Percentiles rank a stretch among this genome's conserved stretches.
Conservation (phyloP, 2,113 vertebrate genomes). For the Engraulis encrasicolus region DNA sequence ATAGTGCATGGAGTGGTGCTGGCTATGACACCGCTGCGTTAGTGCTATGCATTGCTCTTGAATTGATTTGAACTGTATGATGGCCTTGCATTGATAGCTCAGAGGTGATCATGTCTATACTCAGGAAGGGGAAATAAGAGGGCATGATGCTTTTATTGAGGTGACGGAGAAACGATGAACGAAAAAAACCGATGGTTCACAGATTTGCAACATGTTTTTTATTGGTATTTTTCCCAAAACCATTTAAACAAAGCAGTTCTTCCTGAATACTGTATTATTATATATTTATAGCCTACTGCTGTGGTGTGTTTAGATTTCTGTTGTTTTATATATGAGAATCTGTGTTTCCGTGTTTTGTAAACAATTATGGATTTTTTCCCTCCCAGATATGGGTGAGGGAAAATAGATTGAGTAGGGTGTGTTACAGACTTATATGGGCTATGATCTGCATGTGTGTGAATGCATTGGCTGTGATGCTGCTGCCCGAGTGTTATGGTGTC, state of each 20-base stretch:
- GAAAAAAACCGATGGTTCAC: neutral
- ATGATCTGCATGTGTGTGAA: neutral
- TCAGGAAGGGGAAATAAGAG: conserved; percentile 21
- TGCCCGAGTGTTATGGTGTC: neutral
- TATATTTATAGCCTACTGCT: neutral
- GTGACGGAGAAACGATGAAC: neutral
- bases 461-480: neutral
- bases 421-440: neutral
- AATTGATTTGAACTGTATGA: conserved; percentile 18
- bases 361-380: neutral
- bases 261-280: neutral
- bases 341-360: neutral
- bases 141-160: conserved; percentile 25
- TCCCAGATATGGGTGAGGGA: neutral
- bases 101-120: conserved; percentile 35
- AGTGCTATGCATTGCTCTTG: conserved; percentile 9
- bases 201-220: neutral
- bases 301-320: neutral
- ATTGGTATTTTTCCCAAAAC: neutral
- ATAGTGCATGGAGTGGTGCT: neutral
- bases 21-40: neutral
- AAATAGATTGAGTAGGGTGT: neutral
- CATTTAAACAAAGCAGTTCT: neutral
- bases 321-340: neutral
- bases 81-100: conserved; percentile 34